Conservation (phyloP, 2,888 invertebrate genomes). For the Nyleta sp. region DNA sequence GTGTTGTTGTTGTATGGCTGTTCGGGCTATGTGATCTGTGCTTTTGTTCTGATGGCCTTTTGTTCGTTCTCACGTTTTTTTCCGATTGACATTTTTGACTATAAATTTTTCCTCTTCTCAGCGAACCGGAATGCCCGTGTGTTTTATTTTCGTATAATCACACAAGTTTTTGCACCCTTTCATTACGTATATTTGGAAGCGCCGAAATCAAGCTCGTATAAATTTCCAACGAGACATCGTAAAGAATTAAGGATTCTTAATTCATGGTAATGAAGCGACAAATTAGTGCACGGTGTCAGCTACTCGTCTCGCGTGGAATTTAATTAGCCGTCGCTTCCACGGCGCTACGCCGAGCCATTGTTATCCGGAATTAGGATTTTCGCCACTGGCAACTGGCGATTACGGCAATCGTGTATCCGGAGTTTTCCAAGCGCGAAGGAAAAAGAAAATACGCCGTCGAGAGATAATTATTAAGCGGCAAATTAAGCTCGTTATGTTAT, state of each 20-base stretch:
- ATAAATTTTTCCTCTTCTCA: slow-evolving; percentile 21
- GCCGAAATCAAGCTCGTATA: slow-evolving; percentile 49
- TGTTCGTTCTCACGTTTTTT: too few species aligned
- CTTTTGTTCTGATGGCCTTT: too few species aligned
- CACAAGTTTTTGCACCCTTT: slow-evolving; percentile 43
- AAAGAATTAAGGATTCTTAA: slow-evolving; percentile 65
- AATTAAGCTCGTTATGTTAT: slow-evolving; percentile 42
- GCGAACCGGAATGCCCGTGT: slow-evolving; percentile 3
- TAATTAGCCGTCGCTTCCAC: slow-evolving; percentile 76
- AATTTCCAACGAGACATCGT: slow-evolving; percentile 60
- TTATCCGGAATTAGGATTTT: slow-evolving; percentile 78
- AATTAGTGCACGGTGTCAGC: slow-evolving; percentile 68
- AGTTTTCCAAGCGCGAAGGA: slow-evolving; percentile 74
- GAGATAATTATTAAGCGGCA: slow-evolving; percentile 37
- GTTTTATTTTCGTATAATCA: slow-evolving; percentile 42
- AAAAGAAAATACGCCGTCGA: slow-evolving; percentile 41
- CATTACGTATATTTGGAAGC: slow-evolving; percentile 45
- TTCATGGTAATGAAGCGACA: slow-evolving; percentile 68
- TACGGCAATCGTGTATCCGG: slow-evolving; percentile 78
- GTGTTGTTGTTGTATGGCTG: too few species aligned
- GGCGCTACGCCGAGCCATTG: slow-evolving; percentile 74
- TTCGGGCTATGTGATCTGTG: too few species aligned
- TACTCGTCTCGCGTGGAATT: slow-evolving; percentile 68
- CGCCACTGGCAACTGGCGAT: slow-evolving; percentile 73
- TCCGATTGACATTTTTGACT: slow-evolving; percentile 6